These are phyloP conservation scores for Gastrophysa polygoni DNA, from an alignment of 2,888 invertebrate species.

Conservation along the genomic window DNA sequence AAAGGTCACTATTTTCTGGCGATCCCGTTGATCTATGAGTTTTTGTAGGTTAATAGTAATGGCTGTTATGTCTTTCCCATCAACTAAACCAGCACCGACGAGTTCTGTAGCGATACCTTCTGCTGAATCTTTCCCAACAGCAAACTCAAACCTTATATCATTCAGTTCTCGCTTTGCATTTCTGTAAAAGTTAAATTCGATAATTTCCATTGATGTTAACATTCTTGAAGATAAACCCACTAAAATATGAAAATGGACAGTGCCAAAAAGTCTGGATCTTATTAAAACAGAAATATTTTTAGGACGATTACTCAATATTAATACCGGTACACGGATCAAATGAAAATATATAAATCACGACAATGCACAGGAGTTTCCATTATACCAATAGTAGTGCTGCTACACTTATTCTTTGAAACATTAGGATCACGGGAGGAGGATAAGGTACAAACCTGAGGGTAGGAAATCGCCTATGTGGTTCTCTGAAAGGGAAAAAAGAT, in stretches of 20 bases:
- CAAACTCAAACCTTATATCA: constrained; percentile 97
- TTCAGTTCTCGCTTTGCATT: constrained; percentile 91
- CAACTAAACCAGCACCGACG: constrained; percentile 93
- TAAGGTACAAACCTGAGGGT: constrained; percentile 41
- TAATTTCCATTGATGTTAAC: too few species aligned
- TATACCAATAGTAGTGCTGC: too few species aligned
- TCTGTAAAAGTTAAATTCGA: constrained; percentile 57
- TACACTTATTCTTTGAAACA: too few species aligned
- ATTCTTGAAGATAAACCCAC: too few species aligned
- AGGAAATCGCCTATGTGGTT: constrained; percentile 42
- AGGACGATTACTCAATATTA: too few species aligned
- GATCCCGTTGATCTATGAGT: constrained; percentile 76
- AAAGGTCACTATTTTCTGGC: constrained; percentile 82
- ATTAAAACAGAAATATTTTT: too few species aligned
- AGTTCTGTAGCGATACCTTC: constrained; percentile 94
- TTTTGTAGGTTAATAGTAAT: constrained; percentile 92
- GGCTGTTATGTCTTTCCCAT: constrained; percentile 87
- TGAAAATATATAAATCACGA: too few species aligned
- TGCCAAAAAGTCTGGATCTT: too few species aligned
- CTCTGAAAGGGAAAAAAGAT: constrained; percentile 37
- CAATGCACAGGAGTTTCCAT: too few species aligned
- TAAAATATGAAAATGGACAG: too few species aligned
- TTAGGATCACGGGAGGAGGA: neutral
- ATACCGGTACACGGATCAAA: too few species aligned
- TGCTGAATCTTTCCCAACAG: constrained; percentile 84